Evolutionary conservation across 2,888 invertebrate genomes (phyloP), one percentile per base, ranked within the genome.

Genomic region (Acronicta leporina): DNA sequence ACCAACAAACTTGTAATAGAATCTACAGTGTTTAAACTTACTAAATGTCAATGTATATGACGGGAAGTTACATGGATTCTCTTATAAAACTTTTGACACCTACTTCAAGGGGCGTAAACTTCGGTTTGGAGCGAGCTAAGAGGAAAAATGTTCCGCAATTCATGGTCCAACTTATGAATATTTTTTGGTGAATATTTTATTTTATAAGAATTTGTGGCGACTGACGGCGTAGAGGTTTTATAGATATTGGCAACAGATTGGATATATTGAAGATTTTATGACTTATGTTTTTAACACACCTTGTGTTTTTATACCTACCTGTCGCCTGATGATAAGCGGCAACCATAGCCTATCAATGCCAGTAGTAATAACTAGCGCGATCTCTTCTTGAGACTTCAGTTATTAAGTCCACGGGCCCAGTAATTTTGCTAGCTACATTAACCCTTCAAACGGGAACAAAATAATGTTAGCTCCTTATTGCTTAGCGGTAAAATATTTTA

Each of bases 81-180:
- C 67, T 82, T 84, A 84, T 74, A 80, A 83, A 88, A 88, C 80
- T 88, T 84, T 73, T 80, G 83, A 84, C 84, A 80, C 80, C 71
- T 65, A 67, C 73, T 70, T 65, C 75, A 60, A 47, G 42, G 42
- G 43, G 53, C 59, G 60, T 65, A 75, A 84, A 79, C 80, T 82
- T 64, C 38, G 50, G 56, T 71, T 65, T 53, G 9, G 10, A 63
- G n/a, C 46, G 9, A 41, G 35, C 43, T 44, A 16, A 38, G 47
- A 44, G 51, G 58, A 59, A 67, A 73, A 74, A 73, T 73, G 45
- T 57, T 71, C 47, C 47, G 54, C 58, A 59, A 67, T 65, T 65
- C 68, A 48, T 72, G 68, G 61, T 48, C 46, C 8, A 59, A 44
- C 52, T 63, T 63, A 38, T 72, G 72, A 73, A 73, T 75, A 71